Percentiles rank a stretch among this genome's conserved stretches.
Evolutionary conservation across 2,797 vertebrate species (phyloP).

Genomic region (Hozukius guyotensis): DNA sequence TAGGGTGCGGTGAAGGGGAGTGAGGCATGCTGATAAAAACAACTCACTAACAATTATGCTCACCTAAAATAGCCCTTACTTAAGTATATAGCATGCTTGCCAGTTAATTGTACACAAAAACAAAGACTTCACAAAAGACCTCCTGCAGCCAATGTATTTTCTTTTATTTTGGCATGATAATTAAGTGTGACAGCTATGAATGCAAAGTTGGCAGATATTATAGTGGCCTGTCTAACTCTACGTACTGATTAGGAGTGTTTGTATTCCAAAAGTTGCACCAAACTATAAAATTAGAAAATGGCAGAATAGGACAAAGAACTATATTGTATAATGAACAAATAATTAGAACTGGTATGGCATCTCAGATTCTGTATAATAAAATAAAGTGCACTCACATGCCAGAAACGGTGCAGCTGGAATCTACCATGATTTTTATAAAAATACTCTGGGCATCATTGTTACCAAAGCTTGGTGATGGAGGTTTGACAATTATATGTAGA

Average conservation of each 20-base stretch:
- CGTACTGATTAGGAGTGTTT: conserved; percentile 63
- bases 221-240: conserved; percentile 72
- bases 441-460: neutral
- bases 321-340: conserved; percentile 22
- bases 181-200: conserved; percentile 79
- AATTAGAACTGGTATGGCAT: neutral
- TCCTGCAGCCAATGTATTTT: conserved; percentile 76
- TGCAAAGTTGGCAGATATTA: conserved; percentile 77
- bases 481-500: conserved; percentile 19
- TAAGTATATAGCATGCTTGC: conserved; percentile 78
- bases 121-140: conserved; percentile 78
- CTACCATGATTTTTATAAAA: conserved; percentile 5
- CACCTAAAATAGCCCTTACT: conserved; percentile 81
- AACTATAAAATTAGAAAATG: conserved; percentile 43
- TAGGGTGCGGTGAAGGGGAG: conserved; percentile 73
- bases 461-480: neutral
- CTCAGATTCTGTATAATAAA: neutral
- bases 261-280: conserved; percentile 62
- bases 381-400: neutral
- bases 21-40: conserved; percentile 84
- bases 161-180: conserved; percentile 78
- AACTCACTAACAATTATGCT: conserved; percentile 83
- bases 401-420: conserved; percentile 1
- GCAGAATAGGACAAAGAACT: neutral
- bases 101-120: conserved; percentile 83